Conservation (phyloP, 1,140 invertebrate species). For the Pteromalus puparum region DNA sequence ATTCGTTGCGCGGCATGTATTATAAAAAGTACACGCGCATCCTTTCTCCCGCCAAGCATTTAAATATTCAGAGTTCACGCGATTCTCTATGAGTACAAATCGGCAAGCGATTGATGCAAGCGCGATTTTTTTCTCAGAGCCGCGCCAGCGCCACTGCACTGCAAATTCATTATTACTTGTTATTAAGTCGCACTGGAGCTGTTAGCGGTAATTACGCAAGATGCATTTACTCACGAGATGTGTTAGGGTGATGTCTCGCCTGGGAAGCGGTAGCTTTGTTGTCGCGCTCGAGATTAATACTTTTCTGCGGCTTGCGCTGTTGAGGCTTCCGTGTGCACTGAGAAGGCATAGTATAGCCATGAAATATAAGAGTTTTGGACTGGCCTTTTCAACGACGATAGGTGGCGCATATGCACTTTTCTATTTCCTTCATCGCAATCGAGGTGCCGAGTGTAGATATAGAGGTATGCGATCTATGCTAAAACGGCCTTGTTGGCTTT, state of each 20-base stretch:
- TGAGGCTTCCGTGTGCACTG: background rate
- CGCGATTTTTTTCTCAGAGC: background rate
- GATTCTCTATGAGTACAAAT: background rate
- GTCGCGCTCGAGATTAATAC: constrained; percentile 1
- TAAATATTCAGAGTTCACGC: background rate
- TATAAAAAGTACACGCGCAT: background rate
- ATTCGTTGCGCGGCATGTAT: background rate
- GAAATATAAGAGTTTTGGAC: background rate
- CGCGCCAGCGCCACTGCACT: too few species aligned
- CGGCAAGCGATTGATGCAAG: constrained; percentile 11
- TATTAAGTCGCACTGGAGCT: background rate
- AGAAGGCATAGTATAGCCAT: too few species aligned
- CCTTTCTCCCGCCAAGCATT: background rate
- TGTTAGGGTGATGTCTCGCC: background rate
- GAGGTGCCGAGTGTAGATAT: too few species aligned
- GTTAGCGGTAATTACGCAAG: constrained; percentile 28
- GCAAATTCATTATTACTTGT: too few species aligned
- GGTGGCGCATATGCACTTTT: too few species aligned
- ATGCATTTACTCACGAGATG: background rate
- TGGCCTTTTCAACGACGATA: background rate
- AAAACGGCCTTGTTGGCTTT: too few species aligned
- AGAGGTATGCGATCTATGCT: too few species aligned
- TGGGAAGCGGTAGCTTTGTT: constrained; percentile 32
- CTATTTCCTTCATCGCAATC: too few species aligned
- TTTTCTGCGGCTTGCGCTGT: background rate